phyloP scores from a whole-genome alignment of 2,113 vertebrate genomes.

The Austrofundulus limnaeus region DNA sequence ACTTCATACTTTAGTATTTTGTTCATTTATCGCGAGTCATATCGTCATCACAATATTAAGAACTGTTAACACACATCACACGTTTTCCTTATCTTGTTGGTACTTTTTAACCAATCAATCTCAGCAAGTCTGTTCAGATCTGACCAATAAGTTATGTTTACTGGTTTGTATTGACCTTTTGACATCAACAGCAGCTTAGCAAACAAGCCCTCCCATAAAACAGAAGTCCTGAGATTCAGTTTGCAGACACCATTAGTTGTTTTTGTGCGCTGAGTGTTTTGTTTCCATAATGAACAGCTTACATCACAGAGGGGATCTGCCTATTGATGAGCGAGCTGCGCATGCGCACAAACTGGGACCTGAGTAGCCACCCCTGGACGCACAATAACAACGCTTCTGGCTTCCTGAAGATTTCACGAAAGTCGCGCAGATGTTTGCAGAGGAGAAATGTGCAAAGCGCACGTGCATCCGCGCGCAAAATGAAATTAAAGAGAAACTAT shows the following conservation, averaged over 20 bases:
- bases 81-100: no score
- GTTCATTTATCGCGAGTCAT: no score
- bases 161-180: constrained; percentile 2
- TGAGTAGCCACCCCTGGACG: constrained; percentile 12
- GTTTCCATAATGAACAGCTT: constrained; percentile 23
- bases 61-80: no score
- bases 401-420: background rate
- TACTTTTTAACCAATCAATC: background rate
- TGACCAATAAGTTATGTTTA: no score
- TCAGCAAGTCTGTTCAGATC: background rate
- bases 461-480: background rate
- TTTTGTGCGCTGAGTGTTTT: background rate
- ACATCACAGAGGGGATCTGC: constrained; percentile 33
- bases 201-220: no score
- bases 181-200: no score
- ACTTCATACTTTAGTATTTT: no score
- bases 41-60: no score
- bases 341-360: constrained; percentile 53
- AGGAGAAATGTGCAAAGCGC: background rate
- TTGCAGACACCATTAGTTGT: background rate
- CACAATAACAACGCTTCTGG: constrained; percentile 34
- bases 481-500: constrained; percentile 15
- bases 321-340: constrained; percentile 38
- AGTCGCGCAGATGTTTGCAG: background rate
- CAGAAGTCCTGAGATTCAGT: no score